Base-by-base conservation (phyloP, 2,888 invertebrate species). In the Drosophila cracens region DNA sequence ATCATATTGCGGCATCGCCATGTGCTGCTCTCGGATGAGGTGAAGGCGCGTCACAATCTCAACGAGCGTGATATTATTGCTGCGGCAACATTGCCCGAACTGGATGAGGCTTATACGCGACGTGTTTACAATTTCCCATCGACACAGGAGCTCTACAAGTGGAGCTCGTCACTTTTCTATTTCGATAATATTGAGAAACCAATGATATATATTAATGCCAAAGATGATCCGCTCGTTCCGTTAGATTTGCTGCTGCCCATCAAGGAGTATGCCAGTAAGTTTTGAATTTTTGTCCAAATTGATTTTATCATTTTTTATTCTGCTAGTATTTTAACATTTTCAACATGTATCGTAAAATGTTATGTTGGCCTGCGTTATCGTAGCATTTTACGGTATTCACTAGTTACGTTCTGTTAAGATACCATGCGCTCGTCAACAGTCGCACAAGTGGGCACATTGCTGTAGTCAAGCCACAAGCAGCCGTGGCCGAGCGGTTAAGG, bases 181-280 rank as follows among this genome's bases (percentile, higher is more conserved):
- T 94, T 98, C 66, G 94, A 96, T 29, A 96, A 96, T 87, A 96
- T 98, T 75, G 94, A 95, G 64, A 95, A 96, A 27, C 98, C 98
- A 13, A 97, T 98, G 96, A 95, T 99, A 83, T 97, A 98, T 91
- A 95, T 99, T 70, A 99, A 99, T 93, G 95, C 98, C 11, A 94
- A 95, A 82, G 99, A 99, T 93, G 99, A 99, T 94, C 99, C 99
- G 4, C 95, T 99, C 57, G 96, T 98, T 57, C 98, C 98, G 10
- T 96, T 96, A 79, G 94, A 95, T 34, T 93, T 99, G 66, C 93
- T 97, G 78, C 94, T 95, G 27, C 95, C 96, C 8, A 95, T 97
- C 56, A 95, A 95, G 89, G 95, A 96, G 83, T 95, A 95, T 94
- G 96, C 96, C 87, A 94, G 98, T 98, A 93, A 95, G 96, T 89